These are phyloP conservation scores for Onychomys torridus DNA, from an alignment of 2,797 vertebrate species.

Conservation along the genomic window DNA sequence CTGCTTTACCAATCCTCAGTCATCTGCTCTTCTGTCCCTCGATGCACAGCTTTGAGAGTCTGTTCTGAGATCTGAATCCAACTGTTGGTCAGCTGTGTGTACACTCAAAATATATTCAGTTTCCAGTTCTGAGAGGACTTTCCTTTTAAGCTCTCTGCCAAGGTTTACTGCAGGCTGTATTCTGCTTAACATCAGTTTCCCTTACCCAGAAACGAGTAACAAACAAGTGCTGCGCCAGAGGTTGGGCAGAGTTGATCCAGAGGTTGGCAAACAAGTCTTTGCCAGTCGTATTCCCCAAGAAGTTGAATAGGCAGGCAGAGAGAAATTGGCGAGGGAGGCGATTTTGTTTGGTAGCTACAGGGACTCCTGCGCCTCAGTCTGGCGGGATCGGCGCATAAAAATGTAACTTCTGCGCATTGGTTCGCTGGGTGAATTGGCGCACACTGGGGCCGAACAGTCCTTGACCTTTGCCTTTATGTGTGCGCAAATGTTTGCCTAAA, in stretches of 20 bases:
- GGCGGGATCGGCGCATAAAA: slow-evolving; percentile 86
- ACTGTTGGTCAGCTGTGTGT: not conserved
- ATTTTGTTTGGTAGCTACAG: slow-evolving; percentile 79
- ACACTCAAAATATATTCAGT: not conserved
- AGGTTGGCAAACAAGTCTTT: not conserved
- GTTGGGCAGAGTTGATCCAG: slow-evolving; percentile 30
- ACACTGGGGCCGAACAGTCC: slow-evolving; percentile 97
- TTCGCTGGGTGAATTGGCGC: slow-evolving; percentile 96
- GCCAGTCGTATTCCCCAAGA: not conserved
- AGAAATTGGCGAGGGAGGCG: slow-evolving; percentile 58
- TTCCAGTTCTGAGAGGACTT: not conserved
- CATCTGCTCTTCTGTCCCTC: slow-evolving; percentile 19
- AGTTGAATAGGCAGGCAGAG: not conserved
- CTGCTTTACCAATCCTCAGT: not conserved
- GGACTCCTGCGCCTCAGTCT: slow-evolving; percentile 80
- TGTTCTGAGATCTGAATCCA: not conserved
- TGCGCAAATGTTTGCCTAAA: slow-evolving; percentile 98
- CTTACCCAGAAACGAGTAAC: not conserved
- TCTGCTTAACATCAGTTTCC: slow-evolving; percentile 7
- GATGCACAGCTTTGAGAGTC: slow-evolving; percentile 11
- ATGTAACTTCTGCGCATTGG: slow-evolving; percentile 94
- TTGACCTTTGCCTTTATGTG: slow-evolving; percentile 99
- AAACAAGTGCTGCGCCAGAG: not conserved
- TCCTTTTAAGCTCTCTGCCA: not conserved
- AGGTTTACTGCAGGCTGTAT: not conserved